phyloP scores from a whole-genome alignment of 1,140 invertebrate species.

The Spodoptera frugiperda region DNA sequence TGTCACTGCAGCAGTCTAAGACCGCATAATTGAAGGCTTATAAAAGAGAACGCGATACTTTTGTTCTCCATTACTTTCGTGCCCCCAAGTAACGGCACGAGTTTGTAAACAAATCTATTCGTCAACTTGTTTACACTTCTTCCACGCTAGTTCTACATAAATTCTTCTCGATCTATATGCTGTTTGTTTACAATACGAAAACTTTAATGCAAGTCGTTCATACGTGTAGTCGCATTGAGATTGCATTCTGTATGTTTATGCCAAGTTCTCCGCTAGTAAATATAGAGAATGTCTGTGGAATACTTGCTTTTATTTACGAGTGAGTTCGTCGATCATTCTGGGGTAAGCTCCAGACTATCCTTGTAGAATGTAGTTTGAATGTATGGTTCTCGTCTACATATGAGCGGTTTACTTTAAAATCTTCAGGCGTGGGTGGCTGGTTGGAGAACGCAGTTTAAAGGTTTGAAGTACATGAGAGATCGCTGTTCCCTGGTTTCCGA shows the following conservation, averaged over 20 bases:
- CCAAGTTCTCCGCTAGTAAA: conserved; percentile 12
- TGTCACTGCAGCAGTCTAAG: neutral
- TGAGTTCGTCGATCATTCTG: neutral
- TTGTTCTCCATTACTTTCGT: conserved; percentile 7
- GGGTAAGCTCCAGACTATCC: neutral
- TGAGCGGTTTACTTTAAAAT: no score
- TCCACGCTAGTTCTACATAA: conserved; percentile 29
- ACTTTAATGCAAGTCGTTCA: conserved; percentile 29
- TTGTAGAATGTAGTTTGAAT: neutral
- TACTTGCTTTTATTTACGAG: neutral
- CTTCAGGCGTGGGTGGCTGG: no score
- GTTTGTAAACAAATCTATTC: conserved; percentile 38
- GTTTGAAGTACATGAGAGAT: no score
- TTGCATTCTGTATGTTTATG: conserved; percentile 26
- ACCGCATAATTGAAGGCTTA: conserved; percentile 31
- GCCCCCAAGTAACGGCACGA: conserved; percentile 20
- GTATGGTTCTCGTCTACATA: no score
- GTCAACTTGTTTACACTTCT: conserved; percentile 39
- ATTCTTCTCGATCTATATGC: conserved; percentile 32
- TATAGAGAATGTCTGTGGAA: neutral
- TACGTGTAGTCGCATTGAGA: conserved; percentile 17
- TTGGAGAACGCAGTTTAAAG: no score
- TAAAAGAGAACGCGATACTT: conserved; percentile 21
- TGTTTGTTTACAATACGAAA: conserved; percentile 31
- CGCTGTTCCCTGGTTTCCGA: no score